Percentiles rank a stretch among this genome's conserved stretches.
phyloP scores from a whole-genome alignment of 2,113 vertebrate species.

The Ceyx melanurus region DNA sequence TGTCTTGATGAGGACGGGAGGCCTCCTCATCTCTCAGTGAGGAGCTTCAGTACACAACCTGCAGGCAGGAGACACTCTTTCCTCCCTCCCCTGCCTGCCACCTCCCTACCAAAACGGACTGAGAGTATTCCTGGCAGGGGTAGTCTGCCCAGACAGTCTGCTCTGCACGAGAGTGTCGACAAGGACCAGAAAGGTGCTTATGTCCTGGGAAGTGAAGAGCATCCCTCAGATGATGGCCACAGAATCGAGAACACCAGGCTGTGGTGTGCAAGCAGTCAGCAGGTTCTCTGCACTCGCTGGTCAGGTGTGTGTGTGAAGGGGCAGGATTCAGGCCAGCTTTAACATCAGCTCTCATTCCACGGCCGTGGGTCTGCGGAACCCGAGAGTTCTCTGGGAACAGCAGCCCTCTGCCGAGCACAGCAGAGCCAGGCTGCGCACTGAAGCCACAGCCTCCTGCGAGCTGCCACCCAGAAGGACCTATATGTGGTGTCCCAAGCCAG shows the following conservation, averaged over 20 bases:
- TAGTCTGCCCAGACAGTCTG: neutral
- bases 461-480: neutral
- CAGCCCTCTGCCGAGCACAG: fast-evolving
- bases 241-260: neutral
- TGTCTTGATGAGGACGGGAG: neutral
- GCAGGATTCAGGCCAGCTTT: neutral
- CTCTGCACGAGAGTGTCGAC: fast-evolving
- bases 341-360: neutral
- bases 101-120: neutral
- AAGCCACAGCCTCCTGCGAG: neutral
- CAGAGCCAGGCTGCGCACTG: neutral
- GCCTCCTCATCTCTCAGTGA: neutral
- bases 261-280: neutral
- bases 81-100: neutral
- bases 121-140: neutral
- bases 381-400: neutral
- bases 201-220: neutral
- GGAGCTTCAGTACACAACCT: neutral
- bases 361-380: fast-evolving
- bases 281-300: neutral
- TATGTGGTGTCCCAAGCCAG: neutral
- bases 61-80: neutral
- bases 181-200: fast-evolving
- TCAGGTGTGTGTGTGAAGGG: neutral
- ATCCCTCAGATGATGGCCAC: neutral